These are phyloP conservation scores for Apteryx owenii DNA, from an alignment of 2,113 vertebrate genomes.

Conservation along the genomic window DNA sequence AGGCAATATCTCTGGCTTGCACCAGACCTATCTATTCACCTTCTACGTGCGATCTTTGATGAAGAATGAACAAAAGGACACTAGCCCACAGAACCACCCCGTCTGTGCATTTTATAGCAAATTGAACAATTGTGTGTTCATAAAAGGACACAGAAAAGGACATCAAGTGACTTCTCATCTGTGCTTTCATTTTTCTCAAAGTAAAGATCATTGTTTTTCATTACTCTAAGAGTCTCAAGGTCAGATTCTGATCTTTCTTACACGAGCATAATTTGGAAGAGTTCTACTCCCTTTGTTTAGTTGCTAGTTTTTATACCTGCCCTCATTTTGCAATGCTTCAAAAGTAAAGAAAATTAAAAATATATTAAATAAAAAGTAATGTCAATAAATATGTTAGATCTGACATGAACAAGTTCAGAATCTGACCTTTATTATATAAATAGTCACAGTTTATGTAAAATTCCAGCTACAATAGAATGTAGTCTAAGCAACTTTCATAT, in stretches of 20 bases:
- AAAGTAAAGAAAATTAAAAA: not conserved
- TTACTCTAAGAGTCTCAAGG: not conserved
- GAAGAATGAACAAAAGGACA: not conserved
- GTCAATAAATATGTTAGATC: not conserved
- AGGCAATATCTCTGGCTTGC: not conserved
- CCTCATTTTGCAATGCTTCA: accelerated
- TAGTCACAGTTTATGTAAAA: not conserved
- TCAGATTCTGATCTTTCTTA: not conserved
- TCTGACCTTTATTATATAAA: not conserved
- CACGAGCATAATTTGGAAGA: not conserved
- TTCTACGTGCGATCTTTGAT: not conserved
- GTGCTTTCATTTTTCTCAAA: not conserved
- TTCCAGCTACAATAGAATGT: not conserved
- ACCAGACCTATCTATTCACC: not conserved
- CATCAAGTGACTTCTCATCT: not conserved
- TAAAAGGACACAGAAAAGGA: not conserved
- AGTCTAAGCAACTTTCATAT: not conserved
- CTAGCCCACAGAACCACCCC: not conserved
- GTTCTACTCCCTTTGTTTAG: not conserved
- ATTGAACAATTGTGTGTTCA: not conserved
- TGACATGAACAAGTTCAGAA: not conserved
- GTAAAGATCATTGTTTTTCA: not conserved
- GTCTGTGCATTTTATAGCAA: not conserved
- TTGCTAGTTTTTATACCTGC: not conserved
- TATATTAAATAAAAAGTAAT: not conserved